Conservation (phyloP, 2,797 vertebrate species). For the Spinibarbus caldwelli region DNA sequence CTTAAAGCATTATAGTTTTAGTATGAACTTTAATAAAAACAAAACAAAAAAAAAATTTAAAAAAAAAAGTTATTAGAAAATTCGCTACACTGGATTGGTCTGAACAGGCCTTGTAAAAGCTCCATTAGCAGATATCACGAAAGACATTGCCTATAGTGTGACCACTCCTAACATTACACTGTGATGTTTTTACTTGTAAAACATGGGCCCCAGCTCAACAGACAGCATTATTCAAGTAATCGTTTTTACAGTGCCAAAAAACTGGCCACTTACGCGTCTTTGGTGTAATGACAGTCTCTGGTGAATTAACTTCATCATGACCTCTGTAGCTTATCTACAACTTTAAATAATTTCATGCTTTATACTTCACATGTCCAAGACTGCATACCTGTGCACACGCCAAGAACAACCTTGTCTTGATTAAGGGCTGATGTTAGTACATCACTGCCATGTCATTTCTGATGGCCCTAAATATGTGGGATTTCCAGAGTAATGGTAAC, state of each 20-base stretch:
- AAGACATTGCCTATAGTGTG: constrained; percentile 1
- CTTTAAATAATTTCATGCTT: constrained; percentile 47
- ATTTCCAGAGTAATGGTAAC: constrained; percentile 54
- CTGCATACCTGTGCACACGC: constrained; percentile 53
- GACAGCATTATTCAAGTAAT: constrained; percentile 52
- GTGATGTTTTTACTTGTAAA: constrained; percentile 37
- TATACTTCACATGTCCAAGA: constrained; percentile 56
- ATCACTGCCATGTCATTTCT: constrained; percentile 54
- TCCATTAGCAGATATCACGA: constrained; percentile 10
- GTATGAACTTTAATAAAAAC: not conserved
- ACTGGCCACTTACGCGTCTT: constrained; percentile 50
- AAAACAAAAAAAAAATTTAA: too few relatives aligned
- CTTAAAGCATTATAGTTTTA: not conserved
- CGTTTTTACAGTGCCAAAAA: constrained; percentile 47
- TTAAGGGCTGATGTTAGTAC: constrained; percentile 56
- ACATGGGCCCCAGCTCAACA: constrained; percentile 11
- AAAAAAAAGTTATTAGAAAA: too few relatives aligned
- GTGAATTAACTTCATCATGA: constrained; percentile 47
- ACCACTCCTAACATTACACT: constrained; percentile 23
- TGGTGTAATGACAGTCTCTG: constrained; percentile 50
- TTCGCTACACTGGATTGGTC: not conserved
- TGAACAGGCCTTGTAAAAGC: not conserved
- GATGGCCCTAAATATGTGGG: constrained; percentile 45
- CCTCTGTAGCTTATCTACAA: constrained; percentile 39
- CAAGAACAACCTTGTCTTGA: constrained; percentile 61